Evolutionary conservation across 2,888 invertebrate genomes (phyloP).

Genomic region (Dasypogon diadema): DNA sequence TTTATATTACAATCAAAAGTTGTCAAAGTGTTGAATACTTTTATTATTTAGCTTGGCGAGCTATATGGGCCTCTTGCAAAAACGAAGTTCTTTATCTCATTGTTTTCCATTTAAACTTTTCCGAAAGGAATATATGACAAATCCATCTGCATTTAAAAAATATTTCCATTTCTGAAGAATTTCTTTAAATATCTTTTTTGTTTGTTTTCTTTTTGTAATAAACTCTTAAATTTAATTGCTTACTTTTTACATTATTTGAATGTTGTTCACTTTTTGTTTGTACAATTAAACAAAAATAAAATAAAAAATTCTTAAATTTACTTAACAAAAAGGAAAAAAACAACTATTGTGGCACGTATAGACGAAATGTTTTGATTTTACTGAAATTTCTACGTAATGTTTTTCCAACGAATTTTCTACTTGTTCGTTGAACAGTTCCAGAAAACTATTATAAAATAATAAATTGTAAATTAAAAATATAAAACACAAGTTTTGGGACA

Average conservation of each 20-base stretch:
- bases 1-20: conserved; percentile 58
- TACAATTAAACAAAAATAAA: conserved; percentile 53
- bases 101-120: conserved; percentile 57
- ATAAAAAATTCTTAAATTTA: conserved; percentile 53
- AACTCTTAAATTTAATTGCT: conserved; percentile 51
- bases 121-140: conserved; percentile 53
- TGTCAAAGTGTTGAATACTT: conserved; percentile 62
- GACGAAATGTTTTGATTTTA: conserved; percentile 35
- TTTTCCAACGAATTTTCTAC: not conserved
- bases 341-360: conserved; percentile 57
- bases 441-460: not conserved
- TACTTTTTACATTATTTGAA: conserved; percentile 47
- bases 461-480: not conserved
- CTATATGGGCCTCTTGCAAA: conserved; percentile 71
- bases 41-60: conserved; percentile 66
- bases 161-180: conserved; percentile 14
- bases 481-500: conserved; percentile 36
- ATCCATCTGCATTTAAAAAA: conserved; percentile 53
- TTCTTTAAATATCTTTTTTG: conserved; percentile 46
- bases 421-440: no score
- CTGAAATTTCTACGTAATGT: not conserved
- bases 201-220: conserved; percentile 29
- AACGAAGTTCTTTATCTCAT: conserved; percentile 66
- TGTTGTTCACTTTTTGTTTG: conserved; percentile 25
- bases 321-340: conserved; percentile 51